Percentiles rank a stretch among this genome's conserved stretches.
Evolutionary conservation across 1,140 invertebrate genomes (phyloP).

Genomic region (Drosophila aff.): DNA sequence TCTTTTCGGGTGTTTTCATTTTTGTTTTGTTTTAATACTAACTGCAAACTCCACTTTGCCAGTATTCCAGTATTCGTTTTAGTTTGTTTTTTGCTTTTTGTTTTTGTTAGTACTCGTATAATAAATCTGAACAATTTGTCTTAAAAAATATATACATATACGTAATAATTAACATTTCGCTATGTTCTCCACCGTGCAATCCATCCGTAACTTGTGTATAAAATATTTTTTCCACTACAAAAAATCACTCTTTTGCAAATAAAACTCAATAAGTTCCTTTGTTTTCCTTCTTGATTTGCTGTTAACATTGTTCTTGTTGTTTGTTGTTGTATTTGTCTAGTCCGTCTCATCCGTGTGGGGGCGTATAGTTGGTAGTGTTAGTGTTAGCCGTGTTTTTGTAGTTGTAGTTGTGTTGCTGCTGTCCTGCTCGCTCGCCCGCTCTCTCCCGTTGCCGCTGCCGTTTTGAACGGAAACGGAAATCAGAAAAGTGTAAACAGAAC

Average conservation of each 20-base stretch:
- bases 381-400: constrained; percentile 1
- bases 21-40: constrained; percentile 52
- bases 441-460: constrained; percentile 17
- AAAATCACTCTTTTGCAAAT: constrained; percentile 83
- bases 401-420: constrained; percentile 26
- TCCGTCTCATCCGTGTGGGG: constrained; percentile 30
- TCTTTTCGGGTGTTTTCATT: constrained; percentile 1
- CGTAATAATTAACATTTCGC: constrained; percentile 82
- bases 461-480: constrained; percentile 38
- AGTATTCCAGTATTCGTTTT: constrained; percentile 29
- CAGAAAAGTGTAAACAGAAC: constrained; percentile 6
- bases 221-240: constrained; percentile 81
- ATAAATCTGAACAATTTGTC: constrained; percentile 80
- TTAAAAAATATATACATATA: constrained; percentile 81
- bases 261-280: constrained; percentile 74
- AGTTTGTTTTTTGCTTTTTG: constrained; percentile 21
- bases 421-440: constrained; percentile 13
- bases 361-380: constrained; percentile 12
- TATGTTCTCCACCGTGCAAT: constrained; percentile 53
- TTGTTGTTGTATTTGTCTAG: constrained; percentile 20
- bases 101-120: constrained; percentile 46
- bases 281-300: constrained; percentile 49
- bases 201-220: constrained; percentile 70
- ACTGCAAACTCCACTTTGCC: constrained; percentile 44
- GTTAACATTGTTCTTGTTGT: constrained; percentile 69